Percentiles rank a stretch among this genome's conserved stretches.
phyloP scores from a whole-genome alignment of 1,140 invertebrate species.

The Drosophila orosa region DNA sequence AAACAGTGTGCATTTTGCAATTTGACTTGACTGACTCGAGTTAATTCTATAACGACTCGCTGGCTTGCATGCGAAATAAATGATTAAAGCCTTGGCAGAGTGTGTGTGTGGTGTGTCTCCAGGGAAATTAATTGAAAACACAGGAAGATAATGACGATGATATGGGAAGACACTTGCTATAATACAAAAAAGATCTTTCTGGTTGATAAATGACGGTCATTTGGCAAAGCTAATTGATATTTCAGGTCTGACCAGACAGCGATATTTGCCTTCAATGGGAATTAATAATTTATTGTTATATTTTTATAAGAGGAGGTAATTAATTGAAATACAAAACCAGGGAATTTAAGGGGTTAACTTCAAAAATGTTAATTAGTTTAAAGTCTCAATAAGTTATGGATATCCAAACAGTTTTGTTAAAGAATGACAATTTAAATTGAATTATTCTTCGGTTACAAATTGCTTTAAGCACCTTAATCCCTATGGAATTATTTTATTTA shows the following conservation, averaged over 20 bases:
- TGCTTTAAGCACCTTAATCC: no score
- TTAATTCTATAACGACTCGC: constrained; percentile 30
- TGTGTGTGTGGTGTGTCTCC: constrained; percentile 18
- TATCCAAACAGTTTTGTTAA: neutral
- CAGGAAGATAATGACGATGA: neutral
- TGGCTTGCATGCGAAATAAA: constrained; percentile 38
- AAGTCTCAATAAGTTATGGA: neutral
- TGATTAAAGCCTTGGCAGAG: constrained; percentile 10
- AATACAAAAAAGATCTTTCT: neutral
- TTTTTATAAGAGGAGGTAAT: neutral
- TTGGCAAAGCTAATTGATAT: constrained; percentile 20
- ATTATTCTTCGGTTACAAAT: neutral
- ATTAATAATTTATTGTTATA: constrained; percentile 11
- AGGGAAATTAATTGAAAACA: constrained; percentile 31
- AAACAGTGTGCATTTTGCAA: constrained; percentile 32
- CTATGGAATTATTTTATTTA: neutral
- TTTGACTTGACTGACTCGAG: constrained; percentile 22
- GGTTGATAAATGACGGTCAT: constrained; percentile 5
- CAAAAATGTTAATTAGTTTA: neutral
- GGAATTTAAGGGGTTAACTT: neutral
- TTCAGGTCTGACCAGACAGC: neutral
- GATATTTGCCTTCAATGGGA: neutral
- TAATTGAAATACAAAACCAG: neutral
- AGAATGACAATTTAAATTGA: neutral
- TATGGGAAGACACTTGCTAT: constrained; percentile 3